A percentile compares a stretch with the other conserved stretches of the same genome.
phyloP scores from a whole-genome alignment of 1,140 invertebrate genomes.

The Kradibia gibbosae region DNA sequence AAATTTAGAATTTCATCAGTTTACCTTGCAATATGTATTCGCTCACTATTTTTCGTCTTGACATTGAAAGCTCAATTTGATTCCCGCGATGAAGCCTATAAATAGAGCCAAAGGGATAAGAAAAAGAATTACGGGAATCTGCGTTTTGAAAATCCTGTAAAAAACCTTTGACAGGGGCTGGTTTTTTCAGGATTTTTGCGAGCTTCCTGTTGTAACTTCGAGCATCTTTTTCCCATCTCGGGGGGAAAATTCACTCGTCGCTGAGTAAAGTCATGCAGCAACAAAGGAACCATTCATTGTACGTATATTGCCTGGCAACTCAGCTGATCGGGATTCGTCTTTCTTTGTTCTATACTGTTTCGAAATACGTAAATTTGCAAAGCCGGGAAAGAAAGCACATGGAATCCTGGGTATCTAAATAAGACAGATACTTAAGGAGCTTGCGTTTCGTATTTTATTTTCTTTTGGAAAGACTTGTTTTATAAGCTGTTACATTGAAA shows the following conservation, averaged over 20 bases:
- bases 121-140: neutral
- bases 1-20: slow-evolving; percentile 18
- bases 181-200: slow-evolving; percentile 15
- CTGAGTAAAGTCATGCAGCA: neutral
- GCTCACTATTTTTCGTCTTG: neutral
- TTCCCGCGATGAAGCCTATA: too few species aligned
- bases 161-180: neutral
- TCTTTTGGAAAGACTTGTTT: neutral
- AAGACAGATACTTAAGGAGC: neutral
- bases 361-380: neutral
- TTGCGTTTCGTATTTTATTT: slow-evolving; percentile 19
- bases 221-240: neutral
- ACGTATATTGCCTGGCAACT: neutral
- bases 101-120: neutral
- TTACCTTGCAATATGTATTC: neutral
- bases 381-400: neutral
- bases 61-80: neutral
- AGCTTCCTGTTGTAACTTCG: neutral
- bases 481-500: slow-evolving; percentile 7
- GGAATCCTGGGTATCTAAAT: neutral
- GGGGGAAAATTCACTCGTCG: neutral
- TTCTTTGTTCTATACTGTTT: slow-evolving; percentile 1
- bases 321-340: neutral
- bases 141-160: slow-evolving; percentile 11
- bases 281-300: neutral